Evolutionary conservation across 1,140 invertebrate genomes (phyloP).

Genomic region (Potamilus streckersoni): DNA sequence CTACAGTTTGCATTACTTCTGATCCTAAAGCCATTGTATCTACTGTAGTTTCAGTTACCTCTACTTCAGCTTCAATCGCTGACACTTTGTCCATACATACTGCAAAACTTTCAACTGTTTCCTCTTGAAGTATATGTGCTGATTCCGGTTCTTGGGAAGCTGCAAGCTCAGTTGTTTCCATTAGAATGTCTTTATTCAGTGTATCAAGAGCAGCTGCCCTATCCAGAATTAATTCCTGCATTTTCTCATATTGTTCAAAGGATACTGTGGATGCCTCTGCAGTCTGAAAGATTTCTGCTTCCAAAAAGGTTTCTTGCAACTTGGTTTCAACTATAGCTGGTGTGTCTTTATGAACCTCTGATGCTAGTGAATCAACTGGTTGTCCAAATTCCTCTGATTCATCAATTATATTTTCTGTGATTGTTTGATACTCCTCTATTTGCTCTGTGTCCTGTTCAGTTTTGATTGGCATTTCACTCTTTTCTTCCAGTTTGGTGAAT

Average conservation of each 20-base stretch:
- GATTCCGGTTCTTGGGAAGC: not conserved
- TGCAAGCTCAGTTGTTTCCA: not conserved
- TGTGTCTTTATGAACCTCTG: not conserved
- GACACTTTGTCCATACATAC: not conserved
- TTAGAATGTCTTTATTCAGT: not conserved
- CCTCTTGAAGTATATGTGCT: not conserved
- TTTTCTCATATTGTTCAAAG: not conserved
- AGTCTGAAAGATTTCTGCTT: not conserved
- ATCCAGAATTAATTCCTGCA: not conserved
- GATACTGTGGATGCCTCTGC: not conserved
- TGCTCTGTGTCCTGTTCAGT: too few relatives aligned
- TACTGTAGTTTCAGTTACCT: constrained; percentile 19
- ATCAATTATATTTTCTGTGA: not conserved
- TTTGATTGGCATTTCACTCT: too few relatives aligned
- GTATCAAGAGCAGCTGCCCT: too few relatives aligned
- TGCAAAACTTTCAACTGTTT: constrained; percentile 1
- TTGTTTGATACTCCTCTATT: not conserved
- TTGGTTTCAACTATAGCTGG: not conserved
- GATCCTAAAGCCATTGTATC: constrained; percentile 24
- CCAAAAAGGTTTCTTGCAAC: constrained; percentile 1
- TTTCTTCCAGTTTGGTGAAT: too few relatives aligned
- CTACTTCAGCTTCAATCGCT: constrained; percentile 20
- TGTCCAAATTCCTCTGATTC: not conserved
- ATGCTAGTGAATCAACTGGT: not conserved
- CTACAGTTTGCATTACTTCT: not conserved